phyloP scores from a whole-genome alignment of 2,797 vertebrate species.

The Varecia variegata region DNA sequence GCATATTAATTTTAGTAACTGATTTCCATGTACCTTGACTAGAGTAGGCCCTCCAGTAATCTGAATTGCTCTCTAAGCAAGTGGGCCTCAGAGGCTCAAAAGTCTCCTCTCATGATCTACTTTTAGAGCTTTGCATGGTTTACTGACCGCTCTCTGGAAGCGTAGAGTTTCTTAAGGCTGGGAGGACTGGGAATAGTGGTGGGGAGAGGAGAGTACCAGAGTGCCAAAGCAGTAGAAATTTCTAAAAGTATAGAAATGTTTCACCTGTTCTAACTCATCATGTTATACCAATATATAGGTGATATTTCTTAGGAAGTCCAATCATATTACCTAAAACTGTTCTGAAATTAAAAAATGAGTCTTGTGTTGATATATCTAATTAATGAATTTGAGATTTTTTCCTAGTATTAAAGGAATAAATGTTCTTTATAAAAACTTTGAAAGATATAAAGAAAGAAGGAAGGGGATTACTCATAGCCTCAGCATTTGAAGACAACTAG shows the following conservation, averaged over 20 bases:
- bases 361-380: background rate
- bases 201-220: background rate
- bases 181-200: background rate
- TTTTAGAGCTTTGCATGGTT: background rate
- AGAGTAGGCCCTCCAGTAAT: background rate
- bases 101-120: background rate
- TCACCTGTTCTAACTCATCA: background rate
- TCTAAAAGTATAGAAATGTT: background rate
- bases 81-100: background rate
- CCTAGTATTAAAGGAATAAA: background rate
- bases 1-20: background rate
- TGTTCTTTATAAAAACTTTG: background rate
- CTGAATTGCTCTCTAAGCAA: background rate
- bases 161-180: background rate
- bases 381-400: background rate
- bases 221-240: background rate
- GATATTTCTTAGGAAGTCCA: background rate
- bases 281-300: background rate
- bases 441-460: background rate
- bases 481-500: background rate
- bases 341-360: background rate
- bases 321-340: background rate
- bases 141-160: background rate
- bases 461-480: background rate
- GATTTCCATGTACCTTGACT: background rate